Evolutionary conservation across 1,140 invertebrate species (phyloP).

Genomic region (Dufourea novaeangliae): DNA sequence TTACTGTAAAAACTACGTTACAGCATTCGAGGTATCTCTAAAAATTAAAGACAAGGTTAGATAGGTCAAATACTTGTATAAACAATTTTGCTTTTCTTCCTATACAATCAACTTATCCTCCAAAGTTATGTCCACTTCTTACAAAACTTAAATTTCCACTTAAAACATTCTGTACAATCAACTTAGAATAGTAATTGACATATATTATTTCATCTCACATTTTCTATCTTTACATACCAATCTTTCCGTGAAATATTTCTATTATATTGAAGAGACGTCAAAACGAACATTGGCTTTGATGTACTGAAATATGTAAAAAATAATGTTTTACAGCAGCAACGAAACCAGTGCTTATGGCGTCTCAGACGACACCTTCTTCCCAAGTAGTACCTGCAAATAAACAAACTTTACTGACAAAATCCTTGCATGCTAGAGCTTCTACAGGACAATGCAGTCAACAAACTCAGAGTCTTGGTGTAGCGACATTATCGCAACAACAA

Average conservation of each 20-base stretch:
- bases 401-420: slow-evolving; percentile 80
- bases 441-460: slow-evolving; percentile 77
- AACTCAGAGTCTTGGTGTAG: slow-evolving; percentile 75
- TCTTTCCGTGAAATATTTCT: neutral
- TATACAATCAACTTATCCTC: too few relatives aligned
- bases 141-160: too few relatives aligned
- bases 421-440: slow-evolving; percentile 76
- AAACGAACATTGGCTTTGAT: neutral
- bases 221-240: neutral
- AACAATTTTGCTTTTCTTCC: too few relatives aligned
- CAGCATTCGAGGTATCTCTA: neutral
- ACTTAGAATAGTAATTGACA: slow-evolving; percentile 2
- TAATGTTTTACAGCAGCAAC: slow-evolving; percentile 71
- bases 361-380: slow-evolving; percentile 77
- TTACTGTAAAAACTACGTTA: slow-evolving; percentile 46
- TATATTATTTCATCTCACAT: neutral
- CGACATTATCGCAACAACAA: slow-evolving; percentile 79
- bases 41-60: too few relatives aligned
- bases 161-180: too few relatives aligned
- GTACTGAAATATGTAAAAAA: neutral
- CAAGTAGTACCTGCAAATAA: slow-evolving; percentile 79
- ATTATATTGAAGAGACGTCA: neutral
- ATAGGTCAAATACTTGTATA: too few relatives aligned
- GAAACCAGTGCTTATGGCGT: slow-evolving; percentile 79
- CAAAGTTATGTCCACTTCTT: too few relatives aligned